Evolutionary conservation across 2,113 vertebrate genomes (phyloP).

Genomic region (Malurus alboscapulatus): DNA sequence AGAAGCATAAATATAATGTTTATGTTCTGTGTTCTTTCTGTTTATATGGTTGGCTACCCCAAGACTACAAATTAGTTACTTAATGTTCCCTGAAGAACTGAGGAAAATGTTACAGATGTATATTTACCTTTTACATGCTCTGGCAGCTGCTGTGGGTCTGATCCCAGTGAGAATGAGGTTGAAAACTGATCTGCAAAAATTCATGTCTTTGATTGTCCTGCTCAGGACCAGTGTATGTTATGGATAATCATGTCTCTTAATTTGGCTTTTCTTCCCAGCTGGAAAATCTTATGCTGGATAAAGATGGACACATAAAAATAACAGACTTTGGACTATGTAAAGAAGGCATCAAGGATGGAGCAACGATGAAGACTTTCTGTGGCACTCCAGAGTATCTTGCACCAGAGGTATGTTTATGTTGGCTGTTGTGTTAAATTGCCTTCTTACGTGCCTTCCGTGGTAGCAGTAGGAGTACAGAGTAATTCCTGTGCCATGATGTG

Average conservation of each 20-base stretch:
- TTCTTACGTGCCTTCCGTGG: not conserved
- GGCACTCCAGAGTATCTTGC: constrained; percentile 97
- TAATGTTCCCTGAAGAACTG: not conserved
- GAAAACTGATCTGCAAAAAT: not conserved
- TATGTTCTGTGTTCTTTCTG: not conserved
- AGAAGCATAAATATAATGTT: not conserved
- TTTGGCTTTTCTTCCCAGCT: constrained; percentile 73
- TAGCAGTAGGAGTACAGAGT: not conserved
- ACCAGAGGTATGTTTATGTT: constrained; percentile 82
- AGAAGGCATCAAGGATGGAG: constrained; percentile 96
- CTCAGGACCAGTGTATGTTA: not conserved
- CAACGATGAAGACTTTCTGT: constrained; percentile 99
- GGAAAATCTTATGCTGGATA: constrained; percentile 98
- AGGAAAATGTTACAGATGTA: not conserved
- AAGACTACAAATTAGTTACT: not conserved
- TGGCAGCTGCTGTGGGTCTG: not conserved
- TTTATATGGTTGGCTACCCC: not conserved
- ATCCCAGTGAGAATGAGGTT: not conserved
- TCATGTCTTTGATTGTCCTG: not conserved
- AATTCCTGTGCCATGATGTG: not conserved
- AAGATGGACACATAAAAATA: constrained; percentile 97
- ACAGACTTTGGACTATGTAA: constrained; percentile 98
- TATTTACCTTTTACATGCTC: not conserved
- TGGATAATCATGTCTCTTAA: not conserved
- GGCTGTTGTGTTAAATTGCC: not conserved